Evolutionary conservation across 1,140 invertebrate genomes (phyloP).

Genomic region (Coenobita brevimanus): DNA sequence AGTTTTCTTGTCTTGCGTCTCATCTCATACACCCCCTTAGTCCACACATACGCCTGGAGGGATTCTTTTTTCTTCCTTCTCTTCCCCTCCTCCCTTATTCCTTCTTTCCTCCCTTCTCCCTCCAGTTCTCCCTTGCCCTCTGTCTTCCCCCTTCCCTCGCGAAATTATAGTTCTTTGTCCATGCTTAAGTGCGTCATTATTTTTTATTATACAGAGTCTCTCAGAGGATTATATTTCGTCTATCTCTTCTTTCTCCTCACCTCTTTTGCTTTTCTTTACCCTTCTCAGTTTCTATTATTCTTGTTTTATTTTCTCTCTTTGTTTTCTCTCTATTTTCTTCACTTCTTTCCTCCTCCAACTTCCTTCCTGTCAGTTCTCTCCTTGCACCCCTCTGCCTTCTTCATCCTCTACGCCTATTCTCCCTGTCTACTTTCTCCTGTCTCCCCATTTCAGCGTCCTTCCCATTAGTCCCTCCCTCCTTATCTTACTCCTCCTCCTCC

Average conservation of each 20-base stretch:
- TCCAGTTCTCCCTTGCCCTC: background rate
- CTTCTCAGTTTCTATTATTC: background rate
- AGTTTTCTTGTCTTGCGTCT: background rate
- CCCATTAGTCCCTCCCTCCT: no score
- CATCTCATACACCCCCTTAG: background rate
- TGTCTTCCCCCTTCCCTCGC: slow-evolving; percentile 21
- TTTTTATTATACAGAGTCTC: no score
- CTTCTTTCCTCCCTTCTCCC: slow-evolving; percentile 1
- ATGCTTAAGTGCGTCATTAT: no score
- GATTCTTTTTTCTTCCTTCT: background rate
- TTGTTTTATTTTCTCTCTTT: no score
- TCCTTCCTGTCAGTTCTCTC: background rate
- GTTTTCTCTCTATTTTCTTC: background rate
- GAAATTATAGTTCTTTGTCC: no score
- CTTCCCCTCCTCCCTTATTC: background rate
- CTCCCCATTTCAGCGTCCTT: no score
- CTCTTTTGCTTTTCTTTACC: background rate
- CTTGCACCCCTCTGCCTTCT: background rate
- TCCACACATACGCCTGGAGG: background rate
- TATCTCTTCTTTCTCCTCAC: background rate
- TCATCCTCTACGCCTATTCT: background rate
- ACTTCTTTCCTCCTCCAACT: background rate
- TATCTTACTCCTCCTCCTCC: background rate
- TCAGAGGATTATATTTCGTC: no score
- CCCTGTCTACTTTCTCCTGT: background rate